Evolutionary conservation across 1,140 invertebrate genomes (phyloP), one percentile per base, ranked within the genome.

Genomic region (Drosophila bocqueti): DNA sequence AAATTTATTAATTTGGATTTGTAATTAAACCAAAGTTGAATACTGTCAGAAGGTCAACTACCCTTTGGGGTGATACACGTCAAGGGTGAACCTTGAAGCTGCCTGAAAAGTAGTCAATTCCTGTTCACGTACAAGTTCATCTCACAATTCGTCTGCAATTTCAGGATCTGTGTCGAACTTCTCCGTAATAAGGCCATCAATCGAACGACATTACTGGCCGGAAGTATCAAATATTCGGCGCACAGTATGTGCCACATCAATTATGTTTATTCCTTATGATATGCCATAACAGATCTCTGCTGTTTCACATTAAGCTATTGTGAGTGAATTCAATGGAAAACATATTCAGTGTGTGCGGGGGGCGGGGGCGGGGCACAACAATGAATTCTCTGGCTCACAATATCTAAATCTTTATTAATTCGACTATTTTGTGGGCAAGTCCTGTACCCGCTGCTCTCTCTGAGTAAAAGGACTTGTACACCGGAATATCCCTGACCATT

Each of bases 371-470:
- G 15, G 18, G 15, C 13, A 26, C 55, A 63, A 76, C 61, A 76
- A 76, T 67, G 74, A 58, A 40, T 68, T 57, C 38, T 40, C 54
- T 50, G 76, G 31, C 79, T 71, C 83, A 90, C 85, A 89, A 89
- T 89, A 83, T 76, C 85, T 90, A 89, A 89, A 89, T 89, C 85
- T 89, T 85, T 89, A 85, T 89, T 90, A 89, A 89, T 89, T 90
- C 85, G 84, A 78, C 84, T 87, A 83, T 87, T 86, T 78, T 77
- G 72, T 57, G 75, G 49, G 47, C 63, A 52, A 77, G 45, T 34
- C 45, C 29, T 43, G 11, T 26, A 10, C 47, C 5, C 4, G 4
- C 47, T 10, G 1, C 4, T 5, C 4, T 16, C 26, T 3, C 8
- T 49, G 26, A n/a, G 11, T 34, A 29, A 34, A 36, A 15, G 21